Evolutionary conservation across 2,888 invertebrate genomes (phyloP), one percentile per base, ranked within the genome.

Genomic region (Thalpophila matura): DNA sequence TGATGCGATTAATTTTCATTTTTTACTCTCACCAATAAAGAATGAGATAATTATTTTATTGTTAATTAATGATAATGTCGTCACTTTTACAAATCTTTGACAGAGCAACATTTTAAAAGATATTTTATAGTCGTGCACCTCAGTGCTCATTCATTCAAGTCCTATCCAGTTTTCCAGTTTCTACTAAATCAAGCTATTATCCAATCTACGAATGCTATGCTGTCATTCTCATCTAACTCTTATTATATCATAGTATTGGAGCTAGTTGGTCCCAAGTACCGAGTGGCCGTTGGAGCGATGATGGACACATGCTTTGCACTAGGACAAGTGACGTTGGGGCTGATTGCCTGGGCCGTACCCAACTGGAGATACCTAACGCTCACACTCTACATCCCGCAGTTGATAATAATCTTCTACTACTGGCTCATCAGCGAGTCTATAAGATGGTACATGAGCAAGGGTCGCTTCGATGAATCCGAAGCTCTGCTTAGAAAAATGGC

Each of bases 381-480:
- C 18, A 92, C 96, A 1, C 90, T 97, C n/a, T 98, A 97, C 83
- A 87, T 95, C 0, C 98, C 98, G 0, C 96, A 96, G 16, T 85
- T 97, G 4, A 80, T 97, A 1, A 95, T 97, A 29, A 82, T 98
- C n/a, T 85, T 95, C 4, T 97, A 96, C 81, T 96, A 96, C 73
- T 97, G 97, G 96, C 79, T 97, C 10, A 89, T 97, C 22, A 38
- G 68, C 96, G 97, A 97, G 88, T 97, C 97, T 6, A 95, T 97
- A 1, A 95, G 98, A 66, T 98, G 98, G 98, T 95, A 97, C 51
- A 90, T 97, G 75, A 96, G 96, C 56, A 96, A 97, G 81, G 96
- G 96, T 0, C 95, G 96, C 59, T 95, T 95, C 64, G 95, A 96
- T 12, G 96, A 97, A 69, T 97, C 97, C 0, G 96, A 96, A 76